Conservation (phyloP, 2,888 invertebrate species). For the Hypselothyrea guttata region DNA sequence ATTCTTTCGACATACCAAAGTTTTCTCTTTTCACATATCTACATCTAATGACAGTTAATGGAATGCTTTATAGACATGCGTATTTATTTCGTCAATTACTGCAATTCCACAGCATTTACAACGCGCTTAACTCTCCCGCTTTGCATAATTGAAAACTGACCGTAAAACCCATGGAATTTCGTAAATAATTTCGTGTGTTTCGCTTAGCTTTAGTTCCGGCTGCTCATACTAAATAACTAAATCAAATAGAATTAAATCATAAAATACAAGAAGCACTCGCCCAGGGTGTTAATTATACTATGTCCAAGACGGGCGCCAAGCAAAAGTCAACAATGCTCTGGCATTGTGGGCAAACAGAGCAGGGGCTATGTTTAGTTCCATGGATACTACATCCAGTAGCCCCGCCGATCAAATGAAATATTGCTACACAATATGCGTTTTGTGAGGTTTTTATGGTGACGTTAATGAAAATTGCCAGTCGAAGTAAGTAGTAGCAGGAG, state of each 20-base stretch:
- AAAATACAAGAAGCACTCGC: constrained; percentile 36
- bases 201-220: constrained; percentile 66
- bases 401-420: constrained; percentile 72
- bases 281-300: constrained; percentile 55
- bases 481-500: background rate
- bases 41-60: background rate
- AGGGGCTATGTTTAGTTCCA: constrained; percentile 43
- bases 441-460: constrained; percentile 47
- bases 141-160: constrained; percentile 21
- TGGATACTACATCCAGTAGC: constrained; percentile 67
- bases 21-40: no score
- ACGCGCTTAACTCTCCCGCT: constrained; percentile 6
- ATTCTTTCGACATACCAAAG: no score
- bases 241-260: constrained; percentile 60
- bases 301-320: constrained; percentile 40
- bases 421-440: constrained; percentile 74
- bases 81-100: constrained; percentile 22
- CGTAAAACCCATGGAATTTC: constrained; percentile 16
- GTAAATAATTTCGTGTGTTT: constrained; percentile 8
- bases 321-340: constrained; percentile 45
- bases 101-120: constrained; percentile 51
- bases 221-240: constrained; percentile 66
- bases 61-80: background rate
- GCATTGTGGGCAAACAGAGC: constrained; percentile 67
- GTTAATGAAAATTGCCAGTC: constrained; percentile 65